phyloP scores from a whole-genome alignment of 35 echinoderm and acorn worm species.

The Apostichopus californicus region DNA sequence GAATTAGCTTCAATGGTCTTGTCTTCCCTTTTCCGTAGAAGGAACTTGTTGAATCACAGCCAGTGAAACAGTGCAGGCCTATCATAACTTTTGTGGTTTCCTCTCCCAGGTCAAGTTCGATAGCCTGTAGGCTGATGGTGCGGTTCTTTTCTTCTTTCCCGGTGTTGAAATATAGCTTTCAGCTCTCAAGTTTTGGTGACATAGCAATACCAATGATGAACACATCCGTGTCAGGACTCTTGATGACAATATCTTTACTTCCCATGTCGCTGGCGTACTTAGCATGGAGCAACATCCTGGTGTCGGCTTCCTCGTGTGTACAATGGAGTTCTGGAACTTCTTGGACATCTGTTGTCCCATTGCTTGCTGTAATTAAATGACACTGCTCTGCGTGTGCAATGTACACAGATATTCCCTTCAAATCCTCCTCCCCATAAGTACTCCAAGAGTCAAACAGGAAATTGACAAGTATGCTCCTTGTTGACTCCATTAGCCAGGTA shows the following conservation, averaged over 20 bases:
- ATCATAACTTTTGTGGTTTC: neutral
- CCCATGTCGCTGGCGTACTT: neutral
- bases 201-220: slow-evolving; percentile 45
- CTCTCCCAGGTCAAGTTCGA: neutral
- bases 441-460: slow-evolving; percentile 62
- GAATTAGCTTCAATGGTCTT: neutral
- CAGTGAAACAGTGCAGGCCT: neutral
- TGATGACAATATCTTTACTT: neutral
- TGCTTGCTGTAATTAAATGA: slow-evolving; percentile 3
- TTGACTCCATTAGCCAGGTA: slow-evolving; percentile 56
- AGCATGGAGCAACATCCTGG: slow-evolving; percentile 65
- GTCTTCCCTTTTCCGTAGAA: neutral
- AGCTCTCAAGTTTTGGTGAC: neutral
- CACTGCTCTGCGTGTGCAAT: slow-evolving; percentile 64
- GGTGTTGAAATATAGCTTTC: slow-evolving; percentile 59
- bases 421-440: neutral
- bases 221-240: slow-evolving; percentile 50
- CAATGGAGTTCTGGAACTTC: slow-evolving; percentile 50
- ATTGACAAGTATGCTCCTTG: slow-evolving; percentile 58
- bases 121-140: neutral
- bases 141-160: slow-evolving; percentile 22
- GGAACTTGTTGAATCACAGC: neutral
- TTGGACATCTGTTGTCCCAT: neutral
- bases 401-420: slow-evolving; percentile 21
- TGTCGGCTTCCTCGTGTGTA: slow-evolving; percentile 82